A percentile compares a stretch with the other conserved stretches of the same genome.
Conservation (phyloP, 2,888 invertebrate species). For the Plebejus melissa region DNA sequence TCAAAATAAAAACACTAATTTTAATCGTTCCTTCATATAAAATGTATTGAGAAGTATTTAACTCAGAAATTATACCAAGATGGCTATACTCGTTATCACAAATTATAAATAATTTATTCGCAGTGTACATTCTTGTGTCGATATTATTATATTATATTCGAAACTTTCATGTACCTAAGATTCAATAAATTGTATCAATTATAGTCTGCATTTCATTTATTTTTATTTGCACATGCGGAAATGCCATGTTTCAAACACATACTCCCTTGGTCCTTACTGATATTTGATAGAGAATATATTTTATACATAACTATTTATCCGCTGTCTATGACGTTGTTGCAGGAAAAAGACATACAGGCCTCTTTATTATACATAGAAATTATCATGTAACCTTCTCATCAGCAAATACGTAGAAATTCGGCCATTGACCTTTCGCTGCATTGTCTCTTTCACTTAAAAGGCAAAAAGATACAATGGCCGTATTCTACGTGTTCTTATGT, state of each 20-base stretch:
- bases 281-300: no score
- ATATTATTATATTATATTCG: constrained; percentile 39
- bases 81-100: constrained; percentile 17
- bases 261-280: no score
- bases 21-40: constrained; percentile 39
- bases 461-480: no score
- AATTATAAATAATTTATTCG: constrained; percentile 28
- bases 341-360: no score
- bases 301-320: no score
- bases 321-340: no score
- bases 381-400: no score
- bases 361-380: no score
- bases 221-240: neutral
- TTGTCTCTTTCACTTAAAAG: no score
- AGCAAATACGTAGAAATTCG: no score
- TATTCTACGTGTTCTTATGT: neutral
- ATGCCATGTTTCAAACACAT: no score
- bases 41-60: constrained; percentile 32
- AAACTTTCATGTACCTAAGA: constrained; percentile 43
- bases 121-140: constrained; percentile 37
- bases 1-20: constrained; percentile 36
- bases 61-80: constrained; percentile 35
- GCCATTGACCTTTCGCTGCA: no score
- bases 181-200: constrained; percentile 46
- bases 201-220: constrained; percentile 25